phyloP scores from a whole-genome alignment of 2,888 invertebrate genomes.

The Dynastes hyllus region DNA sequence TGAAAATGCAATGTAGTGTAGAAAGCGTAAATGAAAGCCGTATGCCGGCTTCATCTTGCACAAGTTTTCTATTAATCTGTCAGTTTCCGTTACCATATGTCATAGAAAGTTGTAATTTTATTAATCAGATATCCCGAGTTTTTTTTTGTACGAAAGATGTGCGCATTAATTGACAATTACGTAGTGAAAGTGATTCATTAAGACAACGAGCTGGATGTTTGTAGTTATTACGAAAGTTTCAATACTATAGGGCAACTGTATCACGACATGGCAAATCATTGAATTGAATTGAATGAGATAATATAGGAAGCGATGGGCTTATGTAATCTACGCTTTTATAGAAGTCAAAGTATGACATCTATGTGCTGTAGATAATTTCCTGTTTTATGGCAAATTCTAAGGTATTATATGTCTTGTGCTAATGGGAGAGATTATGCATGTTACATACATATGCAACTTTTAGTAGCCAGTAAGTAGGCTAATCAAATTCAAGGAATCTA shows the following conservation, averaged over 20 bases:
- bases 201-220: constrained; percentile 17
- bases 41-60: constrained; percentile 43
- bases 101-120: constrained; percentile 48
- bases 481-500: no score
- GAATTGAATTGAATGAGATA: not conserved
- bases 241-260: not conserved
- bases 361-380: not conserved
- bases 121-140: not conserved
- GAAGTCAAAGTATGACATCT: not conserved
- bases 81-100: constrained; percentile 47
- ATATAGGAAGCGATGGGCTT: constrained; percentile 17
- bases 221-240: not conserved
- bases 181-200: constrained; percentile 39
- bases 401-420: no score
- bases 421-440: no score
- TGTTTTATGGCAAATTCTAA: no score
- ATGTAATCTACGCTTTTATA: not conserved
- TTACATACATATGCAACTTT: no score
- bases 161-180: constrained; percentile 30
- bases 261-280: not conserved
- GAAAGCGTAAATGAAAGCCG: constrained; percentile 53
- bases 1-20: constrained; percentile 42
- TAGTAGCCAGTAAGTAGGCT: no score
- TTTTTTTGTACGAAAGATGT: constrained; percentile 22
- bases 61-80: constrained; percentile 41